phyloP scores from a whole-genome alignment of 1,140 invertebrate genomes.

The Ceratitis capitata region DNA sequence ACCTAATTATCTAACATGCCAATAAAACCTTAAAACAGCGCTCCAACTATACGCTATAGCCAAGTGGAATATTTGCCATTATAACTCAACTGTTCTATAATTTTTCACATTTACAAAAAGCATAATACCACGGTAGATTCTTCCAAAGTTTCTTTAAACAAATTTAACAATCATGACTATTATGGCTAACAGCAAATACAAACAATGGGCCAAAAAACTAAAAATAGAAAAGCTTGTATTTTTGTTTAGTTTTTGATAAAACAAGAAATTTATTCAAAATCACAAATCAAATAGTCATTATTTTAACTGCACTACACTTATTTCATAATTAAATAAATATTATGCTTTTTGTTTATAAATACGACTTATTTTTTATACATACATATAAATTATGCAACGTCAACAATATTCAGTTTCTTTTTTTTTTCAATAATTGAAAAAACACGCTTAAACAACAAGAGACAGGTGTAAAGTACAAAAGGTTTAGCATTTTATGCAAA shows the following conservation, averaged over 20 bases:
- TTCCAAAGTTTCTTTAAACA: constrained; percentile 36
- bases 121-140: constrained; percentile 34
- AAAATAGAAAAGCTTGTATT: constrained; percentile 26
- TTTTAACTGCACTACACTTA: constrained; percentile 25
- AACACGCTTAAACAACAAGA: background rate
- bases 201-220: background rate
- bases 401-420: background rate
- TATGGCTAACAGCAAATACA: background rate
- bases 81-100: background rate
- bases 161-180: constrained; percentile 12
- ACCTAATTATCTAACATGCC: too few species aligned
- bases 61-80: background rate
- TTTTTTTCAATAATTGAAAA: background rate
- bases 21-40: too few species aligned
- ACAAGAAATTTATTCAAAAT: constrained; percentile 27
- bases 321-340: constrained; percentile 34
- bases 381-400: background rate
- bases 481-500: background rate
- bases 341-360: constrained; percentile 42
- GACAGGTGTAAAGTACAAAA: background rate
- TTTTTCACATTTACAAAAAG: constrained; percentile 39
- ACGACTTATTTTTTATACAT: background rate
- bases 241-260: constrained; percentile 37
- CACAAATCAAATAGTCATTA: constrained; percentile 21
- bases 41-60: too few species aligned